phyloP scores from a whole-genome alignment of 2,888 invertebrate genomes.

The Drosophila lutescens region DNA sequence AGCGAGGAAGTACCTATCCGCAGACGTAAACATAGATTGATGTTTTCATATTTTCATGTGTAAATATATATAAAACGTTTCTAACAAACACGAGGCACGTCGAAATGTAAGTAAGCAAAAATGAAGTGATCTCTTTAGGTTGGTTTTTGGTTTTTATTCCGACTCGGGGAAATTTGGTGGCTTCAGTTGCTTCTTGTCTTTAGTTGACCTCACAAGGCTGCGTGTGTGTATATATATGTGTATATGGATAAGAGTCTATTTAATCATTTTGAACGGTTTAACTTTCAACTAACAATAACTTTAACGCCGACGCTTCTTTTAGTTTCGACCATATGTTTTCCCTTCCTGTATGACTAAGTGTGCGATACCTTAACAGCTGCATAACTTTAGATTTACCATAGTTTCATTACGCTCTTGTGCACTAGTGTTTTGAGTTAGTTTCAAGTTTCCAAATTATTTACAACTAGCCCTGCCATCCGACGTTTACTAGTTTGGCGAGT shows the following conservation, averaged over 20 bases:
- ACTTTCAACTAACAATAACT: constrained; percentile 72
- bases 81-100: constrained; percentile 81
- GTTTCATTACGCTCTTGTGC: constrained; percentile 55
- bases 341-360: constrained; percentile 52
- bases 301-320: constrained; percentile 61
- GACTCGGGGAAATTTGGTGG: constrained; percentile 74
- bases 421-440: constrained; percentile 57
- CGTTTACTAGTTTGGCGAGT: constrained; percentile 74
- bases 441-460: constrained; percentile 69
- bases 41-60: constrained; percentile 49
- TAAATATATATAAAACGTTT: constrained; percentile 77
- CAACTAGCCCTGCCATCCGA: constrained; percentile 62
- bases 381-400: constrained; percentile 47
- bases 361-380: constrained; percentile 70
- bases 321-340: constrained; percentile 31
- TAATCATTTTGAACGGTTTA: constrained; percentile 63
- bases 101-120: constrained; percentile 76
- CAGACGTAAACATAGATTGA: constrained; percentile 45
- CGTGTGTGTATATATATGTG: constrained; percentile 58
- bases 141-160: constrained; percentile 66
- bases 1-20: constrained; percentile 58
- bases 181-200: constrained; percentile 74
- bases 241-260: constrained; percentile 50
- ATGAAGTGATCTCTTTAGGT: constrained; percentile 45
- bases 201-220: constrained; percentile 68